These are phyloP conservation scores for Leptestheria dahalacensis DNA, from an alignment of 1,140 invertebrate species.

Conservation along the genomic window DNA sequence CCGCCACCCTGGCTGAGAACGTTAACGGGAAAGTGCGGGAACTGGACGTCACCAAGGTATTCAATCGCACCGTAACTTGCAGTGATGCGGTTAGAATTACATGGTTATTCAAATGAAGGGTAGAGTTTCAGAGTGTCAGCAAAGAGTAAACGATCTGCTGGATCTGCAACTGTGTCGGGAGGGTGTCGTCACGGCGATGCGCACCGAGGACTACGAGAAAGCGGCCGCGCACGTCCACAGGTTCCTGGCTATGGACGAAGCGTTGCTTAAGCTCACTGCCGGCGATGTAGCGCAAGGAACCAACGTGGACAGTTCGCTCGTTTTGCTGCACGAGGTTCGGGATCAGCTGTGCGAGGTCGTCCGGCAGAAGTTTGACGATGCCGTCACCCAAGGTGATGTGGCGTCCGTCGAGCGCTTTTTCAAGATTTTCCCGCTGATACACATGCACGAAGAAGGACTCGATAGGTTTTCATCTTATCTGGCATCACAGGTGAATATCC, in stretches of 20 bases:
- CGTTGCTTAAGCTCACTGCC: constrained; percentile 31
- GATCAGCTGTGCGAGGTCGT: constrained; percentile 55
- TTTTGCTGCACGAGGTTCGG: constrained; percentile 72
- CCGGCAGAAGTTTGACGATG: constrained; percentile 74
- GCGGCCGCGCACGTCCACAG: constrained; percentile 89
- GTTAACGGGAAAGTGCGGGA: constrained; percentile 91
- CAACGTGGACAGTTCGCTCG: constrained; percentile 57
- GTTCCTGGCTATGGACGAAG: constrained; percentile 84
- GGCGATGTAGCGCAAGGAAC: constrained; percentile 35
- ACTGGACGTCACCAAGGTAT: constrained; percentile 80
- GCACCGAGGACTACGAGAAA: constrained; percentile 80
- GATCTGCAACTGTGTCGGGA: constrained; percentile 91
- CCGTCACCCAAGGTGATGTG: constrained; percentile 72
- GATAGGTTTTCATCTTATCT: constrained; percentile 84
- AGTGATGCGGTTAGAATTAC: constrained; percentile 10
- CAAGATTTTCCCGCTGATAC: constrained; percentile 91
- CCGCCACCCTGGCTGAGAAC: constrained; percentile 76
- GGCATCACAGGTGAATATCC: constrained; percentile 9
- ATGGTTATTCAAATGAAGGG: constrained; percentile 53
- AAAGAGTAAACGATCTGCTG: constrained; percentile 85
- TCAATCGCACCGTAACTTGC: constrained; percentile 1
- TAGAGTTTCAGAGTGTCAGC: constrained; percentile 84
- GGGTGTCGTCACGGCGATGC: constrained; percentile 80
- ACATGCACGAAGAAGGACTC: constrained; percentile 79
- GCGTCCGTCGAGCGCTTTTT: constrained; percentile 91